Conservation (phyloP, 2,888 invertebrate species). For the Trachelus iudaicus region DNA sequence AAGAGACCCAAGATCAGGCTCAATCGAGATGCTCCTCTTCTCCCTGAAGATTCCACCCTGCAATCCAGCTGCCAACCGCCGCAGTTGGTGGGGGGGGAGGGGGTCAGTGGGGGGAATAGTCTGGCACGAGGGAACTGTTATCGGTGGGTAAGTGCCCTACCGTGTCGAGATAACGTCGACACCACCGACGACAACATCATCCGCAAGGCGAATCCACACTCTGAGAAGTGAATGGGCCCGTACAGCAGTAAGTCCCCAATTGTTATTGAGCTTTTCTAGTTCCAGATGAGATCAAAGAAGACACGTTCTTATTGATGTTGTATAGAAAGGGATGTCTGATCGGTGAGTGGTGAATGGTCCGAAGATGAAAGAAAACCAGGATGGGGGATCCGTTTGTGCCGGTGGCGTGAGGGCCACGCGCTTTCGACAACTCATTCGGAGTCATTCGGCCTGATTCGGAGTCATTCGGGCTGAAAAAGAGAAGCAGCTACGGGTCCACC, state of each 20-base stretch:
- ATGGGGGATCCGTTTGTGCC: not conserved
- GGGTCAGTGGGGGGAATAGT: not conserved
- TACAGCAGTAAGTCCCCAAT: not conserved
- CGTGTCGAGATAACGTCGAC: conserved; percentile 63
- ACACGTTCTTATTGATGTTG: not conserved
- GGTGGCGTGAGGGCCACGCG: not conserved
- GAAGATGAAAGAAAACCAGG: not conserved
- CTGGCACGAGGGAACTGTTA: conserved; percentile 43
- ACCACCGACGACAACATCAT: conserved; percentile 62
- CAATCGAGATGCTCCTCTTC: not conserved
- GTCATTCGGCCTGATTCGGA: not conserved
- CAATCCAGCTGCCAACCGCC: not conserved
- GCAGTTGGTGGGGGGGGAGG: conserved; percentile 6
- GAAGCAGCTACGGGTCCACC: conserved; percentile 1
- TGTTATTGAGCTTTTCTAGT: not conserved
- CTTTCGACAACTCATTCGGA: conserved; percentile 1
- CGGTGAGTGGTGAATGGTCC: not conserved
- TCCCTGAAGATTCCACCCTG: not conserved
- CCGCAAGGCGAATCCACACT: conserved; percentile 1
- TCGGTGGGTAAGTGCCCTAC: conserved; percentile 63
- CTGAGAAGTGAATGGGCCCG: not conserved
- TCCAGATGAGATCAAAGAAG: not conserved
- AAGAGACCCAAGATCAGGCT: not conserved
- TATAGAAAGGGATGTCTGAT: not conserved
- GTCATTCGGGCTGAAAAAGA: conserved; percentile 2